These are phyloP conservation scores for Drosophila multiciliata DNA, from an alignment of 2,888 invertebrate genomes.

Conservation along the genomic window DNA sequence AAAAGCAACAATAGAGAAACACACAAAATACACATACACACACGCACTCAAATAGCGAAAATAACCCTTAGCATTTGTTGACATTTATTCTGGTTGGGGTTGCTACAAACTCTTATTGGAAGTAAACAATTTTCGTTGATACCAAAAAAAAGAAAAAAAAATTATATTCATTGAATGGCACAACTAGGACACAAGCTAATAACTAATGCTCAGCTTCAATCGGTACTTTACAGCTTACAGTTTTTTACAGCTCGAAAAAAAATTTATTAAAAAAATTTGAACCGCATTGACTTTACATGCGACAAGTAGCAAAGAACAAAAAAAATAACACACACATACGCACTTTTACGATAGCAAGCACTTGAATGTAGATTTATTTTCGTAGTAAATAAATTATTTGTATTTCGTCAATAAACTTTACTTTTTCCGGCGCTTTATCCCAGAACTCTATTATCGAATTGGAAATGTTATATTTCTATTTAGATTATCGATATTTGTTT, in stretches of 20 bases:
- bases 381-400: constrained; percentile 25
- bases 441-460: constrained; percentile 58
- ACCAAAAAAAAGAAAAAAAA: no score
- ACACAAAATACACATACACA: constrained; percentile 13
- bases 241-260: constrained; percentile 34
- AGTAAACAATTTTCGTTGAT: constrained; percentile 51
- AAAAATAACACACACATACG: constrained; percentile 12
- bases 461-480: constrained; percentile 36
- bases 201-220: not conserved
- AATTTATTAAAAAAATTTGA: constrained; percentile 19
- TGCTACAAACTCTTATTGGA: constrained; percentile 49
- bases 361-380: constrained; percentile 24
- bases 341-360: constrained; percentile 11
- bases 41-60: constrained; percentile 27
- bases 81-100: constrained; percentile 54
- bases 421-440: constrained; percentile 57
- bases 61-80: constrained; percentile 57
- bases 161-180: not conserved
- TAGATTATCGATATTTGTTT: constrained; percentile 30
- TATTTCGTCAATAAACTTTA: constrained; percentile 29
- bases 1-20: constrained; percentile 32
- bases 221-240: constrained; percentile 12
- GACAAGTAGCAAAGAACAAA: constrained; percentile 14
- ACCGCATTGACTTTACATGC: not conserved
- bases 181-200: constrained; percentile 41